A percentile compares a stretch with the other conserved stretches of the same genome.
Evolutionary conservation across 2,888 invertebrate genomes (phyloP).

Genomic region (Lepetodrilus schrolli): DNA sequence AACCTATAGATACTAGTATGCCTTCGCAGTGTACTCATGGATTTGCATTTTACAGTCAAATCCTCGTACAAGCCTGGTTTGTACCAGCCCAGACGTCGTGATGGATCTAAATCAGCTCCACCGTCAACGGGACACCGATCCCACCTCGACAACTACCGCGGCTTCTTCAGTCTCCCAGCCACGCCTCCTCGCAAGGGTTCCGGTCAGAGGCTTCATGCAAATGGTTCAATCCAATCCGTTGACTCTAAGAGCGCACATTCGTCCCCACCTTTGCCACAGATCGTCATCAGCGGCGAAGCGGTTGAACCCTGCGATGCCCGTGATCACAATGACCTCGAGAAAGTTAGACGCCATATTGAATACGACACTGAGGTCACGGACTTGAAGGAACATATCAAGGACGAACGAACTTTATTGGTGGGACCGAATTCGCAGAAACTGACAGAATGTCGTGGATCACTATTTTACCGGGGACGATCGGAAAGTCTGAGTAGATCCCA

Average conservation of each 20-base stretch:
- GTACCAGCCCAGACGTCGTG: conserved; percentile 46
- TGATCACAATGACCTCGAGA: neutral
- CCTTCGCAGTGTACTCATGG: no score
- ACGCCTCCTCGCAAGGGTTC: neutral
- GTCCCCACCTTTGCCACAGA: conserved; percentile 2
- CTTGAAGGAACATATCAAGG: neutral
- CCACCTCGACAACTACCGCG: neutral
- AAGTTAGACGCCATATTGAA: neutral
- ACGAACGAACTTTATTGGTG: neutral
- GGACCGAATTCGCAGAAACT: no score
- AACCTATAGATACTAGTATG: no score
- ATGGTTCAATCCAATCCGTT: neutral
- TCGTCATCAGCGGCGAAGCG: neutral
- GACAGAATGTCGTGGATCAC: no score
- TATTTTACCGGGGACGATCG: neutral
- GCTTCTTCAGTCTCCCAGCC: conserved; percentile 11
- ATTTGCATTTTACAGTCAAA: neutral
- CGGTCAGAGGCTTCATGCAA: neutral
- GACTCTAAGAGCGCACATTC: no score
- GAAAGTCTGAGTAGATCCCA: neutral
- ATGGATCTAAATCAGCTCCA: conserved; percentile 32
- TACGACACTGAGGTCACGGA: neutral
- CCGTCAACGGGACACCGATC: neutral
- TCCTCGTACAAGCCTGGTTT: conserved; percentile 46
- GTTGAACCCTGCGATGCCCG: neutral